Evolutionary conservation across 64 coral and sea anemone species (phyloP), one percentile per base, ranked within the genome.

Genomic region (Montipora foliosa): DNA sequence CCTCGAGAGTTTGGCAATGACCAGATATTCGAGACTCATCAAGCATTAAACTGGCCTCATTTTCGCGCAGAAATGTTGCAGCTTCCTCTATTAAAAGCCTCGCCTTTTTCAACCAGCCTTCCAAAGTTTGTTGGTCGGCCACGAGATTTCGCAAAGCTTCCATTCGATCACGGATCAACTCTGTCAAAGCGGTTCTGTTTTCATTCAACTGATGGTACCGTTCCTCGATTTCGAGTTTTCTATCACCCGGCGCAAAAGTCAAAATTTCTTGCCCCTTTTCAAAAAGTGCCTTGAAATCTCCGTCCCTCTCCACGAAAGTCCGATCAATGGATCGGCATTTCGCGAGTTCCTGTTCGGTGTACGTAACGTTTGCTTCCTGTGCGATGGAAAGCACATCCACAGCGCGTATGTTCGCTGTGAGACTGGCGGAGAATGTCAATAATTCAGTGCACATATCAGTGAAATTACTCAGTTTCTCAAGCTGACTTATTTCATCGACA

Each of bases 121-220:
- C 84, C 6, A 95, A 60, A 46, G 94, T 92, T 79, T 95, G 94
- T 47, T 92, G 94, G 47, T 95, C 89, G 16, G 94, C 94, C 49
- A 92, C 83, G 60, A 95, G 83, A 46, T 57, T 75, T 8, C 90
- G 90, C 21, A 95, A 80, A 52, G 75, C 66, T 48, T 95, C 76
- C 16, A 87, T 49, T 44, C 83, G 94, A 7, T 88, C 44, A 6
- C 51, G 24, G 80, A 95, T 88, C 24, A 92, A 72, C 50, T 74
- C 75, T 51, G 50, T 57, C 7, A 95, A 21, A 45, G 83, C 55
- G 17, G 25, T 49, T 70, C 78, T 95, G 7, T 68, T 67, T 12
- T 76, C 67, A 10, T 46, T 50, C 19, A 95, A 11, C 61, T 88
- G 80, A 74, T 12, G 20, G 53, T 60, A 81, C 47, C 90, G 67